Evolutionary conservation across 35 echinoderm and acorn worm species (phyloP).

Genomic region (Amphiura filiformis): DNA sequence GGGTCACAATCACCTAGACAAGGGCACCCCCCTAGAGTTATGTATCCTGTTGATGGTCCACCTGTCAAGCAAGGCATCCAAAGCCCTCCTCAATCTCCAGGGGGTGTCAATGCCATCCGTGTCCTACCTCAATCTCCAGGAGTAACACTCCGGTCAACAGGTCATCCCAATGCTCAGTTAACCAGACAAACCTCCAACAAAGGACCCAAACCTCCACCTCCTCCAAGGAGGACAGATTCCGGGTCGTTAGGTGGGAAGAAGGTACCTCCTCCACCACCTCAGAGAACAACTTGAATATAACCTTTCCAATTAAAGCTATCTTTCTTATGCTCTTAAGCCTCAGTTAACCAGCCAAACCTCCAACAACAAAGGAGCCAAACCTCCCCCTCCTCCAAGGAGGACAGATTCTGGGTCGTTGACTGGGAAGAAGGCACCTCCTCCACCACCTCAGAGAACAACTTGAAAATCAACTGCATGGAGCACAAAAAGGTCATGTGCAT

Average conservation of each 20-base stretch:
- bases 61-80: background rate
- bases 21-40: background rate
- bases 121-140: slow-evolving; percentile 2
- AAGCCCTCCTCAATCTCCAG: slow-evolving; percentile 2
- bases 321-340: background rate
- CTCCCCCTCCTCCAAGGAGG: slow-evolving; percentile 32
- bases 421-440: slow-evolving; percentile 20
- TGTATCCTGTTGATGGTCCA: background rate
- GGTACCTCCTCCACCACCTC: slow-evolving; percentile 20
- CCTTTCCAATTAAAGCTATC: no score
- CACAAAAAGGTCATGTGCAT: background rate
- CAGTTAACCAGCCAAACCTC: slow-evolving; percentile 12
- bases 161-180: slow-evolving; percentile 10
- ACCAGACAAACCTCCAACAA: slow-evolving; percentile 19
- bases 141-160: slow-evolving; percentile 7
- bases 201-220: slow-evolving; percentile 26
- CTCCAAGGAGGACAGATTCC: slow-evolving; percentile 17
- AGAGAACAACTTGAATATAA: slow-evolving; percentile 31
- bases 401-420: background rate
- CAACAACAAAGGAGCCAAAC: slow-evolving; percentile 24
- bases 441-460: slow-evolving; percentile 31
- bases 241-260: slow-evolving; percentile 8
- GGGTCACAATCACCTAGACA: background rate
- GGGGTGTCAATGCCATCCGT: slow-evolving; percentile 5
- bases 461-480: no score